phyloP scores from a whole-genome alignment of 1,140 invertebrate genomes.

The Piezodorus guildinii region DNA sequence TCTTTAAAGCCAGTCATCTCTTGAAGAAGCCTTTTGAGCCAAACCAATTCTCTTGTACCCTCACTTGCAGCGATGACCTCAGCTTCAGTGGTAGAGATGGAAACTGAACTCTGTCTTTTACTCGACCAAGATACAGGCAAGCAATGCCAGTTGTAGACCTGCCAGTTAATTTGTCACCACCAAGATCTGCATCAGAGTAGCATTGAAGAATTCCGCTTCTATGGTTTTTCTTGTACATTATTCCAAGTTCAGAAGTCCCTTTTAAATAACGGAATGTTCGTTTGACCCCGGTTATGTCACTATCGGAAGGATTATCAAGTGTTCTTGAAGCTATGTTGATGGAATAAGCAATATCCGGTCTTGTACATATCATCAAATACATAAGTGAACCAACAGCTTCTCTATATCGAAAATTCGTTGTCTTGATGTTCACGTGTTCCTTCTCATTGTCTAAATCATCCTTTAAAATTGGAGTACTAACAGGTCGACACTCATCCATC shows the following conservation, averaged over 20 bases:
- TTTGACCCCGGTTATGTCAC: not conserved
- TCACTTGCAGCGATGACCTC: not conserved
- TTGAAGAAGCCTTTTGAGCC: not conserved
- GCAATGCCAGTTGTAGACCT: not conserved
- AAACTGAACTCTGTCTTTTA: not conserved
- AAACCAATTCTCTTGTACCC: no score
- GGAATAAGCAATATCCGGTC: not conserved
- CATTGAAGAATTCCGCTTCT: not conserved
- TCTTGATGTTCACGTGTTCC: not conserved
- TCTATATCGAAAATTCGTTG: no score
- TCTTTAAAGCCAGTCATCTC: not conserved
- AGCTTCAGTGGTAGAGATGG: no score
- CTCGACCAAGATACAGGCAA: not conserved
- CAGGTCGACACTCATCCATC: not conserved
- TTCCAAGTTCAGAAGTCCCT: not conserved
- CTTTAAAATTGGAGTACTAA: not conserved
- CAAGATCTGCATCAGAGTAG: not conserved
- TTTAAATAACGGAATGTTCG: not conserved
- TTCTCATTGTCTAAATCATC: not conserved
- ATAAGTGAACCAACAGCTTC: not conserved
- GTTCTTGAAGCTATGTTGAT: not conserved
- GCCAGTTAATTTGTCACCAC: not conserved
- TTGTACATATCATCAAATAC: not conserved
- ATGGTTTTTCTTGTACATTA: not conserved
- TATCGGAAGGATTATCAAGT: not conserved